Evolutionary conservation across 2,888 invertebrate species (phyloP), one percentile per base, ranked within the genome.

Genomic region (Polymixis flavicincta): DNA sequence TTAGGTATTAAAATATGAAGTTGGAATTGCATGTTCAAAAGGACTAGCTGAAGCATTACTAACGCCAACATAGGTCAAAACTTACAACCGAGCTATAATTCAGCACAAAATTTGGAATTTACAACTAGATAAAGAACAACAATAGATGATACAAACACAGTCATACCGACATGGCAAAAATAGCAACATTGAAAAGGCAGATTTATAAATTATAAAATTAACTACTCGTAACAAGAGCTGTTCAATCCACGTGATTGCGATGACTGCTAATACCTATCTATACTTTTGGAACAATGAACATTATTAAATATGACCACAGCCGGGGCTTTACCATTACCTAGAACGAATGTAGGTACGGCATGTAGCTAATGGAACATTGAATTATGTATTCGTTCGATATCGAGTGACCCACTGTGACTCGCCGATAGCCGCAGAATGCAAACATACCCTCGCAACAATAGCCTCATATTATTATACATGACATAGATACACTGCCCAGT

Each of bases 361-460:
- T 69, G 61, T 76, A 83, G 75, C 78, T 60, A 82, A 83, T 80
- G 85, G 80, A 82, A 79, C 81, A 45, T 77, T 83, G 61, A n/a
- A n/a, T n/a, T 77, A 68, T 76, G 80, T 82, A 72, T 81, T 73
- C 79, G 71, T 71, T 74, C 69, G 85, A 88, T 85, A 91, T 91
- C 90, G 81, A 84, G 71, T 91, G 91, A 91, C 91, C 90, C 82
- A 87, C 78, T 87, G 87, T 88, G 88, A 88, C 86, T 82, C 68
- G 83, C 71, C 76, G 87, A 88, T 87, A 86, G 78, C 74, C 67
- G 68, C 73, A 74, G 76, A 81, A 83, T 84, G 80, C 82, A 78
- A 78, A 84, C 82, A 71, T 64, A 76, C 67, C 76, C 74, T 73
- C 76, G 55, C 68, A 79, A 80, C 81, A 83, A 84, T 82, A 74